A percentile compares a stretch with the other conserved stretches of the same genome.
phyloP scores from a whole-genome alignment of 1,140 invertebrate genomes.

The Temnothorax longispinosus region DNA sequence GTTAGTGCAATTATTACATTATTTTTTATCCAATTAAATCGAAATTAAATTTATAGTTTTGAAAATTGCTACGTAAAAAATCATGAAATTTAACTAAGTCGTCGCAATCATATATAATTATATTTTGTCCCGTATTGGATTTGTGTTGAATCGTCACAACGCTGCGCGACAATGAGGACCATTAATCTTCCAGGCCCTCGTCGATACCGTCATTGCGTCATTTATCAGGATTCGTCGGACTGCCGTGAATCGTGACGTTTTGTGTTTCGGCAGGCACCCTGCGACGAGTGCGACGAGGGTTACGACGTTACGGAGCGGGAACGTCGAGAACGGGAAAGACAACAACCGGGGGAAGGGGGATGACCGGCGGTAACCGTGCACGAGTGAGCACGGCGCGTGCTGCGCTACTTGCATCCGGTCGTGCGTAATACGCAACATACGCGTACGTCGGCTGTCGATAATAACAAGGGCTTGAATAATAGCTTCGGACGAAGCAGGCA shows the following conservation, averaged over 20 bases:
- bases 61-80: not conserved
- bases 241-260: conserved; percentile 35
- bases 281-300: not conserved
- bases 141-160: not conserved
- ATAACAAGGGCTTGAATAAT: conserved; percentile 63
- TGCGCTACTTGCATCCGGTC: conserved; percentile 54
- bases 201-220: conserved; percentile 43
- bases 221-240: conserved; percentile 46
- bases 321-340: conserved; percentile 2
- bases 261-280: conserved; percentile 6
- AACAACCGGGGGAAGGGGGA: conserved; percentile 8
- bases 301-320: not conserved
- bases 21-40: not conserved
- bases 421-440: conserved; percentile 16
- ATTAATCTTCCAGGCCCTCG: conserved; percentile 35
- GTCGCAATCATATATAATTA: not conserved
- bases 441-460: conserved; percentile 51
- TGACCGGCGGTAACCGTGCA: conserved; percentile 30
- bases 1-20: not conserved
- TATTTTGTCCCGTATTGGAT: conserved; percentile 14
- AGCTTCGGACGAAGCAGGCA: not conserved
- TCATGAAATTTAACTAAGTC: not conserved
- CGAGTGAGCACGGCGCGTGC: conserved; percentile 60
- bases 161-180: not conserved
- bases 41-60: not conserved